phyloP scores from a whole-genome alignment of 2,797 vertebrate genomes.

The Eulemur mongoz region DNA sequence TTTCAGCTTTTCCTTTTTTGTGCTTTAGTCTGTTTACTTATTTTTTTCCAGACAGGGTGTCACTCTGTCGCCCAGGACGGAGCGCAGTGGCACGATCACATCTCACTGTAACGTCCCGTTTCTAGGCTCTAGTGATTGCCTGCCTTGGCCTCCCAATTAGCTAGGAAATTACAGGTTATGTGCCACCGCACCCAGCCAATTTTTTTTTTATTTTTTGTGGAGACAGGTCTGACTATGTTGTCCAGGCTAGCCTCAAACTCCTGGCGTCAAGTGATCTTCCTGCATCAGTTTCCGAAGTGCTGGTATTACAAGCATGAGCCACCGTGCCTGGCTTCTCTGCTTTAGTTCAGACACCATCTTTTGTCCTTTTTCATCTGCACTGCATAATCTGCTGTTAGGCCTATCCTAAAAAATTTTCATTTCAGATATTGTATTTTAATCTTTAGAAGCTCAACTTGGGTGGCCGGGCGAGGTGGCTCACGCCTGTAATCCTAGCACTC shows the following conservation, averaged over 20 bases:
- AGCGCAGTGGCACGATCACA: not conserved
- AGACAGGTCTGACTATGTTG: not conserved
- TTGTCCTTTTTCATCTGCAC: not conserved
- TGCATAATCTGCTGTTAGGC: not conserved
- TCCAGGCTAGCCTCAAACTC: not conserved
- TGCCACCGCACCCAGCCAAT: not conserved
- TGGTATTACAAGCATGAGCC: too few relatives aligned
- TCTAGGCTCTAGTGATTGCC: not conserved
- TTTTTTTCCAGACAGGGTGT: not conserved
- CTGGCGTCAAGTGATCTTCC: not conserved
- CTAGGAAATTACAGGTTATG: not conserved
- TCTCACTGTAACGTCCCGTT: not conserved
- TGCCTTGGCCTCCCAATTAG: not conserved
- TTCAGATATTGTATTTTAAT: not conserved
- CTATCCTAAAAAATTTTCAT: not conserved
- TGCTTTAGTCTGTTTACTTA: not conserved
- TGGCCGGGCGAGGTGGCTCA: too few relatives aligned
- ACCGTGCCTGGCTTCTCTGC: not conserved
- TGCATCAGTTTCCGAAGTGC: not conserved
- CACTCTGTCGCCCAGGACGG: not conserved
- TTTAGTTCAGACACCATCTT: not conserved
- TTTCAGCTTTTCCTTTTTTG: not conserved
- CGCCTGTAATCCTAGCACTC: too few relatives aligned
- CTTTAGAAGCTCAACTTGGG: not conserved
- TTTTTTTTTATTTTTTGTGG: not conserved